Evolutionary conservation across 2,797 vertebrate species (phyloP), one percentile per base, ranked within the genome.

Genomic region (Hafferia zeledoni): DNA sequence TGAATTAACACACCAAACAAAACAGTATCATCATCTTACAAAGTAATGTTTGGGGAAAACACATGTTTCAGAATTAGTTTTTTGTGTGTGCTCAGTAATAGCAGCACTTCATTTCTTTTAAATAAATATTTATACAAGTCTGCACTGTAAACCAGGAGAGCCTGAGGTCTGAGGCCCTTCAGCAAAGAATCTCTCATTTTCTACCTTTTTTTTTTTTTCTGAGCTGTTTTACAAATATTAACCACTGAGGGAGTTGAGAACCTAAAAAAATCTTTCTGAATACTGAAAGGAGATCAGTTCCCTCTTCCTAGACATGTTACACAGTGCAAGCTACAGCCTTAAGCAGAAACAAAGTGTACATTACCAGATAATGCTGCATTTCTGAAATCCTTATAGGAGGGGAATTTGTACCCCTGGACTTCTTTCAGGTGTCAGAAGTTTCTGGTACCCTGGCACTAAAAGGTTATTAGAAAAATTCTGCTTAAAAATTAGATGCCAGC

Each of bases 1-100:
- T 88, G 83, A 93, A 83, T 94, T 93, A 94, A 59, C 33, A 60
- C 50, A 75, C 41, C 43, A 57, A 83, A 81, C 39, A 88, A 52
- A 95, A 43, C 30, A 70, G 25, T 50, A 53, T 46, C 13, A 50
- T 61, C 9, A 47, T 86, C 70, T 75, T 74, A 44, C 7, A 50
- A 87, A 87, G 71, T 68, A 41, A 76, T 24, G 12, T 77, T 81
- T 81, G 17, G 13, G n/a, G n/a, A 75, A 89, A 94, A 80, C 18
- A 43, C 20, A 31, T 20, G 18, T 37, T 93, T 80, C 11, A n/a
- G 76, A 50, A 57, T 70, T 41, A 2, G 61, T 52, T 72, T 70
- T 68, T 64, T 63, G 10, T 59, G 57, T 18, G 33, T n/a, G 56
- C 64, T 76, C 64, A 79, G 14, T 77, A 74, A 77, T 39, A 83